Evolutionary conservation across 2,888 invertebrate species (phyloP).

Genomic region (Charanyca ferruginea): DNA sequence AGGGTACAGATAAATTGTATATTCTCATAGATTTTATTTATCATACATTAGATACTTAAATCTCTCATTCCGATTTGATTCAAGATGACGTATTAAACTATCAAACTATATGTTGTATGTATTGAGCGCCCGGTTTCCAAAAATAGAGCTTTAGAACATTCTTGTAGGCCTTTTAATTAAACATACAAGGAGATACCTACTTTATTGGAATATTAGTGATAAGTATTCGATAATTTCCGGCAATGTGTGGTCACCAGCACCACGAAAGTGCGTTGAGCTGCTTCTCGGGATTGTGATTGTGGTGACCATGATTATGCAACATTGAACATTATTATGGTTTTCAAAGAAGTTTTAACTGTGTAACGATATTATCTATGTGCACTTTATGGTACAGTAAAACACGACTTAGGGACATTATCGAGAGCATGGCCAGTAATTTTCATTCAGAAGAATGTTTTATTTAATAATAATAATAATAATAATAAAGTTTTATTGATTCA

Average conservation of each 20-base stretch:
- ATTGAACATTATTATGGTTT: constrained; percentile 1
- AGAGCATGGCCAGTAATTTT: too few species aligned
- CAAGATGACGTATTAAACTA: constrained; percentile 25
- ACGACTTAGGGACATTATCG: too few species aligned
- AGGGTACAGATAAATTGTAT: too few species aligned
- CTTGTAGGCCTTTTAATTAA: constrained; percentile 53
- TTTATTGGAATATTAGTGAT: constrained; percentile 62
- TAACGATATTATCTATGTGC: background rate
- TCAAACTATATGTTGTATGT: constrained; percentile 39
- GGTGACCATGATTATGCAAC: constrained; percentile 47
- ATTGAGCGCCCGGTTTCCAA: constrained; percentile 47
- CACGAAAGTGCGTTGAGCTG: constrained; percentile 67
- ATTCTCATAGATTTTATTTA: constrained; percentile 2
- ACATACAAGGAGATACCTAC: constrained; percentile 50
- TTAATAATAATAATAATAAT: too few species aligned
- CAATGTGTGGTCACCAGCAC: constrained; percentile 69
- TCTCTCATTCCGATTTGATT: background rate
- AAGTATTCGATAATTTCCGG: constrained; percentile 76
- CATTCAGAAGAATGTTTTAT: too few species aligned
- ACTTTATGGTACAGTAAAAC: background rate
- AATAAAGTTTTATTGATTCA: too few species aligned
- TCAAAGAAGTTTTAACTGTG: background rate
- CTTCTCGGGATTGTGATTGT: constrained; percentile 63
- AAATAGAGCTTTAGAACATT: constrained; percentile 35
- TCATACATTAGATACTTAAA: background rate